Base-by-base conservation (phyloP, 2,113 vertebrate genomes). In the Ochotona princeps region DNA sequence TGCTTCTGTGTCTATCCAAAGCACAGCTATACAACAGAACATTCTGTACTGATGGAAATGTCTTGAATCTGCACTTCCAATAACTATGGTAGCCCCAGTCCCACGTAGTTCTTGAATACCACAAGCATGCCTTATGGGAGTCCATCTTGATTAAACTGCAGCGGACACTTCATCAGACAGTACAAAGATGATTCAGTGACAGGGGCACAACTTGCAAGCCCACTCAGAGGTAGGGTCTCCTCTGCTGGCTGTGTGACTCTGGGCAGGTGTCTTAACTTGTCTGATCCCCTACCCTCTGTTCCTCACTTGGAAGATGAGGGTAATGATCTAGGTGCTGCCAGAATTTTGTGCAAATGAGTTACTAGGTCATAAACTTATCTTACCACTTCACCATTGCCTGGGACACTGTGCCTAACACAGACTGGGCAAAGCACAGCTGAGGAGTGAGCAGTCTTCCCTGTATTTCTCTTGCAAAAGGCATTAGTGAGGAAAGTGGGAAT, bases 261-360 rank as follows among this genome's bases (percentile, higher is more conserved):
- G 51, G 70, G n/a, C 21, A 54, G 65, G 23, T 83, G n/a, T 61
- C 70, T 83, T 82, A 47, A 93, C 61, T 51, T 89, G 47, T 90
- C 87, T 80, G 65, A 38, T 17, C 32, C 21, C 4, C 32, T 3
- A 44, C 38, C 26, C 69, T 28, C 49, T 7, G 17, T 66, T 70
- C 8, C 47, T 49, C 17, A 47, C 26, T 18, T 13, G 38, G 81
- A 60, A 83, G 75, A 57, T n/a, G 38, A 4, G 32, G 76, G 47
- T 17, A 28, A 12, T 47, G 66, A 11, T 6, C 15, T 20, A 25
- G 25, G 9, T 0, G 3, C 1, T 18, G 51, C 44, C 54, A 35
- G 47, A 32, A 4, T 54, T n/a, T 18, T 57, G 57, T 51, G 35
- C 30, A 61, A 79, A 63, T 47, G 49, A 44, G 63, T 14, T 79